A percentile compares a stretch with the other conserved stretches of the same genome.
phyloP scores from a whole-genome alignment of 2,888 invertebrate genomes.

The Lepidonotus clava region DNA sequence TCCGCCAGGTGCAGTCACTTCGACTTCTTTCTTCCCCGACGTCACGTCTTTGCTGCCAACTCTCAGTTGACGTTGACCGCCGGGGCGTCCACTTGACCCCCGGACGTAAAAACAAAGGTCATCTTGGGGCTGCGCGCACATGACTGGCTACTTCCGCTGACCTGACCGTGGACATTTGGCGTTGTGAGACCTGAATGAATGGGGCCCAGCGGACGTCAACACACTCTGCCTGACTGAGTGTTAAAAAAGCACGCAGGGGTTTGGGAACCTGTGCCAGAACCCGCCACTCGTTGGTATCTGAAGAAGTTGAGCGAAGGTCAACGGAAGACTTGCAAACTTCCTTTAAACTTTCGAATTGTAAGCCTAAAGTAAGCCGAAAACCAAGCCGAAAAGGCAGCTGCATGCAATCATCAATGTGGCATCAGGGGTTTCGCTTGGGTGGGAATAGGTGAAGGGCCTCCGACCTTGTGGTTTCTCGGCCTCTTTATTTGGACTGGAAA shows the following conservation, averaged over 20 bases:
- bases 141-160: slow-evolving; percentile 32
- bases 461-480: background rate
- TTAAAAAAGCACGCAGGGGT: background rate
- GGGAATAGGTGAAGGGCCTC: background rate
- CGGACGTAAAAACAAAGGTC: slow-evolving; percentile 14
- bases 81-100: background rate
- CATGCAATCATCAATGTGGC: too few species aligned
- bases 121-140: background rate
- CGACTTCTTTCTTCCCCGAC: background rate
- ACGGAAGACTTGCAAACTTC: background rate
- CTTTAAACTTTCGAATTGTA: background rate
- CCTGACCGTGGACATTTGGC: background rate
- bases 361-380: too few species aligned
- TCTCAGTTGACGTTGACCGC: background rate
- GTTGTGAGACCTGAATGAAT: background rate
- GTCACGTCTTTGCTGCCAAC: background rate
- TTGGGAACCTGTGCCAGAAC: background rate
- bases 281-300: background rate
- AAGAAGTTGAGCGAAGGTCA: slow-evolving; percentile 3
- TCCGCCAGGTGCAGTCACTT: background rate
- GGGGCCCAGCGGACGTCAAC: background rate
- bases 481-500: slow-evolving; percentile 8
- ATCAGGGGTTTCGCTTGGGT: too few species aligned
- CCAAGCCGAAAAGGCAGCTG: too few species aligned
- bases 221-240: background rate